A percentile compares a stretch with the other conserved stretches of the same genome.
Evolutionary conservation across 2,797 vertebrate species (phyloP).

Genomic region (Anabas testudineus): DNA sequence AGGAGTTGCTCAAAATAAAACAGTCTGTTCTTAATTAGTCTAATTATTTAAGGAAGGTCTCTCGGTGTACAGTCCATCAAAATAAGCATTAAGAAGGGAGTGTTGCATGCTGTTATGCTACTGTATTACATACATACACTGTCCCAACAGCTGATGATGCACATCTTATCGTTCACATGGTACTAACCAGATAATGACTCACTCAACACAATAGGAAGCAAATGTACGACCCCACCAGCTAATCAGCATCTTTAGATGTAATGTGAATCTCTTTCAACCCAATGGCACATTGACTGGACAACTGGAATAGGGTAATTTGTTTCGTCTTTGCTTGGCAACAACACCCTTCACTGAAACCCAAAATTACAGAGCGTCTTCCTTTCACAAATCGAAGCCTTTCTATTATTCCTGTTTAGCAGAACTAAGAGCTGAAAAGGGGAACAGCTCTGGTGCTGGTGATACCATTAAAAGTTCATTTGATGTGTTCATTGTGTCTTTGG

Average conservation of each 20-base stretch:
- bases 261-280: slow-evolving; percentile 47
- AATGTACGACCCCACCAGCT: slow-evolving; percentile 52
- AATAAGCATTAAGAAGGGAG: slow-evolving; percentile 16
- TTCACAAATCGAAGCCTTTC: slow-evolving; percentile 36
- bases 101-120: background rate
- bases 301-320: slow-evolving; percentile 36
- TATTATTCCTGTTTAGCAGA: slow-evolving; percentile 48
- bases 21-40: background rate
- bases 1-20: background rate
- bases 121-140: slow-evolving; percentile 18
- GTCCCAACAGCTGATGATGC: slow-evolving; percentile 46
- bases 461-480: slow-evolving; percentile 64
- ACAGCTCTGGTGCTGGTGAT: slow-evolving; percentile 42
- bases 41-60: slow-evolving; percentile 9
- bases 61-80: slow-evolving; percentile 14
- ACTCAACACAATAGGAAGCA: slow-evolving; percentile 47
- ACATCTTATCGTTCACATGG: slow-evolving; percentile 45
- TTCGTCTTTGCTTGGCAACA: slow-evolving; percentile 37
- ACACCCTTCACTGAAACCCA: slow-evolving; percentile 10
- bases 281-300: slow-evolving; percentile 36
- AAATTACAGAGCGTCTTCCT: slow-evolving; percentile 46
- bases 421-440: slow-evolving; percentile 30
- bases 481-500: slow-evolving; percentile 63
- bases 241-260: slow-evolving; percentile 52
- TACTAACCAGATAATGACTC: slow-evolving; percentile 51